A percentile compares a stretch with the other conserved stretches of the same genome.
Conservation (phyloP, 2,888 invertebrate genomes). For the Ischnura elegans region DNA sequence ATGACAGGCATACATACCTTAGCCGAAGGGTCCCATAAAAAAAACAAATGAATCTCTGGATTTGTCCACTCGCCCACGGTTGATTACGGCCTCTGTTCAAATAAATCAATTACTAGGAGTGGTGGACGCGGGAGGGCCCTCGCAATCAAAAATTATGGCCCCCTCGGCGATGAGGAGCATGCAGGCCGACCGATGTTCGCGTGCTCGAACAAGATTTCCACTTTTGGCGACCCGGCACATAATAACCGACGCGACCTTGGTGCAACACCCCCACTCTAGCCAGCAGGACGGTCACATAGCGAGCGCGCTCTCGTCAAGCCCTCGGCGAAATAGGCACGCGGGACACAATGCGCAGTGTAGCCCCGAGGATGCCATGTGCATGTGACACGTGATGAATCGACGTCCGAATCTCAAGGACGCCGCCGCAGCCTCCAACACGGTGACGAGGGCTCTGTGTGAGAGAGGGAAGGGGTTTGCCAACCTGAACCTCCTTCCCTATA, state of each 20-base stretch:
- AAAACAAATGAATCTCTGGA: background rate
- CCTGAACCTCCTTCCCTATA: too few species aligned
- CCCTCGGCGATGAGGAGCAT: background rate
- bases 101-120: background rate
- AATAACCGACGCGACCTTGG: background rate
- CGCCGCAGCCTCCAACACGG: background rate
- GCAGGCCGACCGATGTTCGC: background rate
- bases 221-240: background rate
- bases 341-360: background rate
- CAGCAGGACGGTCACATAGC: background rate
- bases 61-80: background rate
- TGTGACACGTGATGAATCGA: conserved; percentile 14
- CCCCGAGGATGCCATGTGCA: background rate
- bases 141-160: background rate
- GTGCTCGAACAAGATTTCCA: background rate
- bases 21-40: background rate
- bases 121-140: background rate
- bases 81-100: background rate
- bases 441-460: background rate
- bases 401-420: conserved; percentile 1
- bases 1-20: background rate
- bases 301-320: background rate
- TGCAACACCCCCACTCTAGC: background rate
- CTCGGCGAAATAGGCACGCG: background rate
- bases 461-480: background rate